Conservation (phyloP, 2,888 invertebrate species). For the Drosophila trichaetosa region DNA sequence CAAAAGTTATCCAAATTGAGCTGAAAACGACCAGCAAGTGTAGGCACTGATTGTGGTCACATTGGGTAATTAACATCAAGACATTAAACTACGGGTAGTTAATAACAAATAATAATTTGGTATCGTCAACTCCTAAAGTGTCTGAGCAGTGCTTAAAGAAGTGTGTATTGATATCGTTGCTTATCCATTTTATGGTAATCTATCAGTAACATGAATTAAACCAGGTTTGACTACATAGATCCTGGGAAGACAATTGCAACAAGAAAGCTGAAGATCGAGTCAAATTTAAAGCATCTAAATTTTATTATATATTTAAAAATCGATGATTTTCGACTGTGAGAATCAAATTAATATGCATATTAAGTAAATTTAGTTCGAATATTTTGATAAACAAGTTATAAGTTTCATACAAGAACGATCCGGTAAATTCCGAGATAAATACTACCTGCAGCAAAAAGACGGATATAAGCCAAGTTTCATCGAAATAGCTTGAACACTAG, state of each 20-base stretch:
- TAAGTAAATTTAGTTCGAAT: not conserved
- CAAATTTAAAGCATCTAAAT: not conserved
- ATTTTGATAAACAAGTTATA: not conserved
- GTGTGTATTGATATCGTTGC: not conserved
- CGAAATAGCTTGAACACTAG: not conserved
- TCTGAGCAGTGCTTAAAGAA: not conserved
- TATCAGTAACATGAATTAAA: not conserved
- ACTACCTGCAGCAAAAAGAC: not conserved
- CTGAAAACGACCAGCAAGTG: conserved; percentile 5
- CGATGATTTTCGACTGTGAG: not conserved
- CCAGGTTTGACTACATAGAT: not conserved
- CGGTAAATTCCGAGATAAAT: too few relatives aligned
- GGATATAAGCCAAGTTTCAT: not conserved
- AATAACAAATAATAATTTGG: not conserved
- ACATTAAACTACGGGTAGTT: not conserved
- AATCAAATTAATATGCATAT: not conserved
- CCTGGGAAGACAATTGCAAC: not conserved
- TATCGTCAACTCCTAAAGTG: not conserved
- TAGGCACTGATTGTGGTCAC: conserved; percentile 5
- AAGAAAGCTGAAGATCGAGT: not conserved
- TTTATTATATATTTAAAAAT: not conserved
- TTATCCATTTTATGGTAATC: not conserved
- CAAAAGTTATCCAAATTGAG: conserved; percentile 18
- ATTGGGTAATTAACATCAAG: conserved; percentile 10
- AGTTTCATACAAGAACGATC: not conserved